Conservation (phyloP, 2,888 invertebrate species). For the Kuschelorhynchus macadamiae region DNA sequence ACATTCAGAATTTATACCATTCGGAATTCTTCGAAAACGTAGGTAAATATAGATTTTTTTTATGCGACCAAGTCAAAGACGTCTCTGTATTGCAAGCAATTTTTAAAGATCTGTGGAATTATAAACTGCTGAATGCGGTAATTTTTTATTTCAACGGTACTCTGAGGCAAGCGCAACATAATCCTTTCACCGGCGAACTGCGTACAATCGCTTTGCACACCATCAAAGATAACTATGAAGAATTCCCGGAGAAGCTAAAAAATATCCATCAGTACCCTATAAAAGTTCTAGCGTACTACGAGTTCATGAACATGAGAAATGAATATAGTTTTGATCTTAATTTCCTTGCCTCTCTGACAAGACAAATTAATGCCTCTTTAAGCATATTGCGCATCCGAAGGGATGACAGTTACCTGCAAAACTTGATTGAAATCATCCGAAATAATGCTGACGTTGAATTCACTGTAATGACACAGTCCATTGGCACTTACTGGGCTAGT, state of each 20-base stretch:
- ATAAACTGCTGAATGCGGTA: background rate
- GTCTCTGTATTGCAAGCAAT: background rate
- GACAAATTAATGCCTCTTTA: background rate
- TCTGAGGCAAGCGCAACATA: background rate
- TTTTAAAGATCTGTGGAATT: background rate
- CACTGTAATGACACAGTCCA: background rate
- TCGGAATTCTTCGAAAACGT: slow-evolving; percentile 5
- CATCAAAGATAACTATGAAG: background rate
- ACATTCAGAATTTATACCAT: background rate
- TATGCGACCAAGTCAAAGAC: background rate
- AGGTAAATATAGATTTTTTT: slow-evolving; percentile 6
- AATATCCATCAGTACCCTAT: background rate
- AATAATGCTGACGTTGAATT: slow-evolving; percentile 8
- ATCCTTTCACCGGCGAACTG: background rate
- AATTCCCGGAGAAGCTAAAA: slow-evolving; percentile 1
- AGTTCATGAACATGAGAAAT: background rate
- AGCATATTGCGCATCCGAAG: background rate
- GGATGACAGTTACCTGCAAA: background rate
- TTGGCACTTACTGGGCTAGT: background rate
- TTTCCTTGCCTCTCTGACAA: too few species aligned
- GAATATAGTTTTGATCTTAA: background rate
- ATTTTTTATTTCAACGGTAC: background rate
- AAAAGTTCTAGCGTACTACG: background rate
- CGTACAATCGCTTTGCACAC: background rate
- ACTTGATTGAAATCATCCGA: background rate